These are phyloP conservation scores for Abscondita cerata DNA, from an alignment of 2,888 invertebrate genomes.

Conservation along the genomic window DNA sequence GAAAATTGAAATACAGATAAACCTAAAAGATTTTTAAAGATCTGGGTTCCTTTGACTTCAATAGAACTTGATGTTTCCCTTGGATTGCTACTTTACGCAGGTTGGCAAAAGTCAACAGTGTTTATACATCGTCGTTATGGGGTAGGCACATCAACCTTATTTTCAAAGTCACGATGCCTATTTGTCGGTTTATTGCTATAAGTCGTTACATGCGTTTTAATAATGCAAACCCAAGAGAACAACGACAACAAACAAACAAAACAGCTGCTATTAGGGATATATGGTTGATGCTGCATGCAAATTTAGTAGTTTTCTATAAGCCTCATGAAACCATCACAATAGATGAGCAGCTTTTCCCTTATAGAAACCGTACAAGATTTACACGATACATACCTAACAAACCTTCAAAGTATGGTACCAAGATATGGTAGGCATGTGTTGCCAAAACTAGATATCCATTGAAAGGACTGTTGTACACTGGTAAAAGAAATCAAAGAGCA, in stretches of 20 bases:
- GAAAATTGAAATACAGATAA: too few species aligned
- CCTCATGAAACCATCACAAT: neutral
- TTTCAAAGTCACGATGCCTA: too few species aligned
- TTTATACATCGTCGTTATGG: neutral
- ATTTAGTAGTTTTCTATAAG: too few species aligned
- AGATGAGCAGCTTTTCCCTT: neutral
- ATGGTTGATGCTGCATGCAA: too few species aligned
- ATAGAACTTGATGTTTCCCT: neutral
- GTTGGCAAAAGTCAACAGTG: neutral
- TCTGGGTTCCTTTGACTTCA: too few species aligned
- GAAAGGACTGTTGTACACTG: neutral
- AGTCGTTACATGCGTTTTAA: neutral
- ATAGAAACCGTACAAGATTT: conserved; percentile 1
- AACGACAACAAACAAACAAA: neutral
- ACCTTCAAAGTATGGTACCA: neutral
- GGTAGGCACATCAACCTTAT: neutral
- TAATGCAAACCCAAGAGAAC: neutral
- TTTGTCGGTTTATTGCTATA: neutral
- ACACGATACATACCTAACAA: neutral
- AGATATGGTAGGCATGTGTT: neutral
- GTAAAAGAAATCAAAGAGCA: neutral
- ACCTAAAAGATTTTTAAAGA: too few species aligned
- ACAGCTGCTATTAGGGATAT: neutral
- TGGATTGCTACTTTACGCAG: neutral
- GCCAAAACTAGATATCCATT: neutral